Evolutionary conservation across 2,113 vertebrate species (phyloP).

Genomic region (Melanotaenia duboulayi): DNA sequence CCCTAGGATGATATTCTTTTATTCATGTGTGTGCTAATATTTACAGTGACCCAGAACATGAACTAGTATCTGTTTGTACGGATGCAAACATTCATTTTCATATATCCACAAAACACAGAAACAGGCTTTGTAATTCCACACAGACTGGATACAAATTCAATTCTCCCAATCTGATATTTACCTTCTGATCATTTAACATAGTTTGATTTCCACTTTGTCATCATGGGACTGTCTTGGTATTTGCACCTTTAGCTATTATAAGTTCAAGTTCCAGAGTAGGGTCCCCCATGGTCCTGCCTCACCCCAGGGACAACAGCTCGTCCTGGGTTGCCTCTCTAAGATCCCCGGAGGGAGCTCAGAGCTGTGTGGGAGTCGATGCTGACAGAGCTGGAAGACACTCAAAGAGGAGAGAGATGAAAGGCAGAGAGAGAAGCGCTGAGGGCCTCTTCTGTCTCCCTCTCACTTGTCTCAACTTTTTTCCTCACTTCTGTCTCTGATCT

Average conservation of each 20-base stretch:
- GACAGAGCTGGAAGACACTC: constrained; percentile 60
- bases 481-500: constrained; percentile 22
- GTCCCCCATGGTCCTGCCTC: constrained; percentile 4
- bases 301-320: constrained; percentile 33
- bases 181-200: background rate
- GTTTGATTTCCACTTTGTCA: constrained; percentile 3
- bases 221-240: background rate
- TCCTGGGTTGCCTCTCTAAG: constrained; percentile 58
- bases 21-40: background rate
- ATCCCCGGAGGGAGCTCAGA: constrained; percentile 28
- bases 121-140: constrained; percentile 3
- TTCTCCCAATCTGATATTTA: background rate
- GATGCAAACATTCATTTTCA: constrained; percentile 10
- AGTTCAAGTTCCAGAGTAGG: constrained; percentile 13
- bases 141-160: background rate
- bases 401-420: constrained; percentile 69
- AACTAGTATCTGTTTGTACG: background rate
- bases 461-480: background rate
- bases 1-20: background rate
- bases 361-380: constrained; percentile 39
- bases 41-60: background rate
- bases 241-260: constrained; percentile 10
- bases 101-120: background rate
- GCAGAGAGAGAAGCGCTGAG: constrained; percentile 31
- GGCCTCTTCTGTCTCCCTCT: constrained; percentile 39